Base-by-base conservation (phyloP, 30 jellyfish, hydroid and myxozoan genomes). In the Nemopilema nomurai region DNA sequence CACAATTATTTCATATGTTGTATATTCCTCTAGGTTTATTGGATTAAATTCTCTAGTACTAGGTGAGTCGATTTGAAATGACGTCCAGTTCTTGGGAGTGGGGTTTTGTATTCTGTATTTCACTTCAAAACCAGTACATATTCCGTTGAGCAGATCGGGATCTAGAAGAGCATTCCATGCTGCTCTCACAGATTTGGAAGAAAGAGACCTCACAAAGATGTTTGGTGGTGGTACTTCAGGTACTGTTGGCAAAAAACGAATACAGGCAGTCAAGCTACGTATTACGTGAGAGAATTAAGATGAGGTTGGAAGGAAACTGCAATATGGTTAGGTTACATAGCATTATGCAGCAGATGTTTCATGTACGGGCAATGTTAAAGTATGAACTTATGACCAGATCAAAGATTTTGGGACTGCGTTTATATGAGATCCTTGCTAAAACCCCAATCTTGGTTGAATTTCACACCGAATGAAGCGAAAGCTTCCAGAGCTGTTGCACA, bases 101-200 rank as follows among this genome's bases (percentile, higher is more conserved):
- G 64, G 28, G 20, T 70, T 25, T 70, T 70, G 26, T 8, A 70
- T 7, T 16, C 65, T 24, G 50, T 70, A 70, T 28, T 16, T 24
- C 3, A 70, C 63, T 28, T 70, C 80, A 28, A 24, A 70, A 57
- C 80, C 80, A 7, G 80, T 28, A 18, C 80, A 27, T 13, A 28
- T 23, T 19, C 80, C 80, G 27, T 4, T 70, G 27, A 70, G 80
- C 26, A 70, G 33, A 1, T 25, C n/a, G 18, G 33, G 65, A 28
- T 70, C 80, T 7, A 26, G 24, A 7, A 70, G 24, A 24, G 33
- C 65, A 8, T 70, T 20, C 80, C 80, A 70, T 8, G 21, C 19
- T 22, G 28, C 80, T 24, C 19, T 1, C 62, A 26, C n/a, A 3
- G 80, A 70, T 6, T 51, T 70, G 19, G 80, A 70, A 8, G 62